Percentiles rank a stretch among this genome's conserved stretches.
Evolutionary conservation across 2,113 vertebrate genomes (phyloP).

Genomic region (Arizona elegans): DNA sequence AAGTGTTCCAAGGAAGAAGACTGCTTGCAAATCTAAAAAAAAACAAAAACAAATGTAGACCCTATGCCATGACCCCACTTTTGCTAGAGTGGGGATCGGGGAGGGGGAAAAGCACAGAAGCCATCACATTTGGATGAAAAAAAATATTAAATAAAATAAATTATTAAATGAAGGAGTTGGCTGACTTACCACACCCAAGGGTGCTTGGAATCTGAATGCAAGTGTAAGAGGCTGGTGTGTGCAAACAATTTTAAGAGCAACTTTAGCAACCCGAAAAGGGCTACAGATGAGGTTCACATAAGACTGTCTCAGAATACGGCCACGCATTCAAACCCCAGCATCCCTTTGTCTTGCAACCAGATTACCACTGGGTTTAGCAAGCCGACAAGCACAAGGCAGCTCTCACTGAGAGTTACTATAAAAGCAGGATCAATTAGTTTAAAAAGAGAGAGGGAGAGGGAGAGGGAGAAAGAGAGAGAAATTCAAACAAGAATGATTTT

Average conservation of each 20-base stretch:
- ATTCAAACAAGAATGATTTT: background rate
- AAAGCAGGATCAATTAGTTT: conserved; percentile 15
- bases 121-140: background rate
- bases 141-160: conserved; percentile 62
- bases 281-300: background rate
- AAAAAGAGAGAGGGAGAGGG: background rate
- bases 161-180: conserved; percentile 31
- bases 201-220: background rate
- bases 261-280: background rate
- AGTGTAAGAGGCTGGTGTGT: background rate
- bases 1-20: background rate
- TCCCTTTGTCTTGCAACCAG: background rate
- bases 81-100: background rate
- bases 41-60: background rate
- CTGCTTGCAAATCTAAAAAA: background rate
- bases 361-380: background rate
- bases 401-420: conserved; percentile 54
- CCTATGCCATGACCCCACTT: background rate
- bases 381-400: conserved; percentile 18
- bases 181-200: background rate
- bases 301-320: background rate
- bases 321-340: background rate
- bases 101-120: background rate
- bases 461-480: no score
- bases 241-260: background rate